A percentile compares a stretch with the other conserved stretches of the same genome.
Conservation (phyloP, 2,888 invertebrate genomes). For the Parnassius mnemosyne region DNA sequence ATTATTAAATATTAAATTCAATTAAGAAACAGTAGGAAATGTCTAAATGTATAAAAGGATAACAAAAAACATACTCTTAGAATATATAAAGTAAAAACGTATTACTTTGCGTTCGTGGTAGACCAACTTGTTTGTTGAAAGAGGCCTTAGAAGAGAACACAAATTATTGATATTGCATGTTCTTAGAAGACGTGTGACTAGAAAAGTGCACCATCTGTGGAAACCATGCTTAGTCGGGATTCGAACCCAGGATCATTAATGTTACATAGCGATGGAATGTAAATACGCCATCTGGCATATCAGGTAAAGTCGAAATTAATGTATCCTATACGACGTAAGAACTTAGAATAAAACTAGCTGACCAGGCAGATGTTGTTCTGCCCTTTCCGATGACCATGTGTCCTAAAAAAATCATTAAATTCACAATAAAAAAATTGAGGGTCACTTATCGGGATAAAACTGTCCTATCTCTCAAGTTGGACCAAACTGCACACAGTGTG, state of each 20-base stretch:
- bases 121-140: conserved; percentile 42
- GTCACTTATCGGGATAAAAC: too few species aligned
- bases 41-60: background rate
- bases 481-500: too few species aligned
- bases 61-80: conserved; percentile 11
- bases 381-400: too few species aligned
- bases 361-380: too few species aligned
- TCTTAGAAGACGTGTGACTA: conserved; percentile 67
- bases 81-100: conserved; percentile 31
- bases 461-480: too few species aligned
- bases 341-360: too few species aligned
- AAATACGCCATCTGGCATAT: conserved; percentile 34
- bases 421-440: too few species aligned
- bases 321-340: background rate
- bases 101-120: conserved; percentile 37
- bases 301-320: background rate
- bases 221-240: conserved; percentile 54
- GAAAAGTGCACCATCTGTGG: conserved; percentile 61
- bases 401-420: too few species aligned
- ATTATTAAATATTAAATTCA: too few species aligned
- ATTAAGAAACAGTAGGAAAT: too few species aligned
- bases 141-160: conserved; percentile 39
- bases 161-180: conserved; percentile 60
- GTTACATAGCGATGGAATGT: conserved; percentile 11
- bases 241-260: conserved; percentile 47